Evolutionary conservation across 2,888 invertebrate genomes (phyloP), one percentile per base, ranked within the genome.

Genomic region (Lasioglossum lativentre): DNA sequence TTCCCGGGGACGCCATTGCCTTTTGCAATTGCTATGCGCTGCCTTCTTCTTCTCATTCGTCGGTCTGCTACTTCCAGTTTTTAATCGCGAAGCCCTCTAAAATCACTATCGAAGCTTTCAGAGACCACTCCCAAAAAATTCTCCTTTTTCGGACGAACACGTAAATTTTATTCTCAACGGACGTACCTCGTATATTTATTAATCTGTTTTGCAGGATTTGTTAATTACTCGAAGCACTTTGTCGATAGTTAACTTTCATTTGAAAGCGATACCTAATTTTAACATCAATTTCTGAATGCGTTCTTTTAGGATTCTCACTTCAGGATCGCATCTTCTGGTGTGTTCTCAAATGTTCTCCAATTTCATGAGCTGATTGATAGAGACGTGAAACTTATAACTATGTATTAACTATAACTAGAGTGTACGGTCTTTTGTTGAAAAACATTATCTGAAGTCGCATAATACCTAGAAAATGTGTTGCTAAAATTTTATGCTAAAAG

Each of bases 1-100:
- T 83, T 84, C 78, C 77, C 73, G 68, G 42, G 52, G 75, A 71
- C 77, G 78, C 76, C 88, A 77, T 71, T 71, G 80, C 76, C 79
- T 84, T 84, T 84, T 82, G 72, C 80, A 80, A 86, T 83, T 47
- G 75, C 77, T 70, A 72, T 66, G 76, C 34, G 10, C 5, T n/a
- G 68, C 59, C 70, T 80, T 79, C 70, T 80, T 40, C n/a, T 40
- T 40, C 74, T 38, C 34, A 34, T 38, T 68, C 66, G 23, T 34
- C 27, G 34, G 30, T 34, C 19, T 34, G 30, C 66, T 59, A 34
- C 66, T 66, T 66, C 16, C 16, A 30, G 19, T 16, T 66, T 66
- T 6, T 2, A 3, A 30, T 27, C 12, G 0, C n/a, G 10, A 56
- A 56, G 12, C 10, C n/a, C 8, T n/a, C n/a, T 10, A n/a, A n/a